Percentiles rank a stretch among this genome's conserved stretches.
phyloP scores from a whole-genome alignment of 2,113 vertebrate species.

The Crotalus helleri region DNA sequence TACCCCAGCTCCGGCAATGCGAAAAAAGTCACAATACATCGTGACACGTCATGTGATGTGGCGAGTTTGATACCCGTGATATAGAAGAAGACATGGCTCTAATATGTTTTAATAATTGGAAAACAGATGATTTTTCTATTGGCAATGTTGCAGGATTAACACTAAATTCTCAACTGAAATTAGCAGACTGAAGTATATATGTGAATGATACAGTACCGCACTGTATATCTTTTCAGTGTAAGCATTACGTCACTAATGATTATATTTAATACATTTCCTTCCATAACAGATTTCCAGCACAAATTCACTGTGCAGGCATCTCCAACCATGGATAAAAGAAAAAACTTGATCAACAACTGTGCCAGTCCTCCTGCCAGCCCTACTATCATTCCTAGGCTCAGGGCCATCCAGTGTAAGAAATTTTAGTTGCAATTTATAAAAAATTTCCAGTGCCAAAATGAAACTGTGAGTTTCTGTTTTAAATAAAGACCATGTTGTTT shows the following conservation, averaged over 20 bases:
- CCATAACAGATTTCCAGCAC: conserved; percentile 90
- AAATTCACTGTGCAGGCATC: conserved; percentile 98
- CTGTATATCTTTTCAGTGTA: not conserved
- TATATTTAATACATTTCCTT: conserved; percentile 31
- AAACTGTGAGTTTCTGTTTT: conserved; percentile 26
- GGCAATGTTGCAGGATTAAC: not conserved
- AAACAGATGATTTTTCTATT: not conserved
- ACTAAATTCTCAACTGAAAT: rapidly evolving
- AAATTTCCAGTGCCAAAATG: not conserved
- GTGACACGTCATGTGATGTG: no score
- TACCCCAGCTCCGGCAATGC: no score
- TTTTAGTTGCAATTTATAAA: conserved; percentile 3
- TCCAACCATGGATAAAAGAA: conserved; percentile 89
- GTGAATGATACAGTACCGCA: not conserved
- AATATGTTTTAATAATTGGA: not conserved
- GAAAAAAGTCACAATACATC: no score
- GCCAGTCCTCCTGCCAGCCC: conserved; percentile 93
- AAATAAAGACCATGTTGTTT: conserved; percentile 4
- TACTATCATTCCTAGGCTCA: conserved; percentile 87
- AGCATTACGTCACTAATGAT: not conserved
- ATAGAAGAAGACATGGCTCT: not conserved
- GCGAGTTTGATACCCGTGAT: no score
- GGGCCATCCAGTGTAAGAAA: conserved; percentile 92
- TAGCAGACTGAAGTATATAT: not conserved
- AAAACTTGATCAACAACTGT: conserved; percentile 84